phyloP scores from a whole-genome alignment of 2,113 vertebrate genomes.

The Ctenodactylus gundi region DNA sequence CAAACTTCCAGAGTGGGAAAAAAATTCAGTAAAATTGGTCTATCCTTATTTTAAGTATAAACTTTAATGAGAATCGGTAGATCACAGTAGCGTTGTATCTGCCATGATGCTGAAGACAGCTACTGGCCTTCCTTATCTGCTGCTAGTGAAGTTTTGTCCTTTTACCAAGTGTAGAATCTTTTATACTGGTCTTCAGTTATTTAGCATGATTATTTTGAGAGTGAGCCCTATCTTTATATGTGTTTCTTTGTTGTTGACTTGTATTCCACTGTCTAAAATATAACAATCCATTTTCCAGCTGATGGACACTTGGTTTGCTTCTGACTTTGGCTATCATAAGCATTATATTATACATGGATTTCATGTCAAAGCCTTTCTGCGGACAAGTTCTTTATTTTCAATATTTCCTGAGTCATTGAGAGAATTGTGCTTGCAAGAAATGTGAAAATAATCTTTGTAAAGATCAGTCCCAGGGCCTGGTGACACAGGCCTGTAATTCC shows the following conservation, averaged over 20 bases:
- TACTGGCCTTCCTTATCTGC: background rate
- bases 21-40: background rate
- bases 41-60: background rate
- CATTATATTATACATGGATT: background rate
- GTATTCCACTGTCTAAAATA: background rate
- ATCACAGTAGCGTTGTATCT: background rate
- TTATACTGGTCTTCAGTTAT: background rate
- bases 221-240: background rate
- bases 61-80: background rate
- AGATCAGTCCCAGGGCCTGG: too few relatives aligned
- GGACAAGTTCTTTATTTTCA: too few relatives aligned
- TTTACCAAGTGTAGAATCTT: background rate
- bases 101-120: background rate
- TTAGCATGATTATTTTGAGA: background rate
- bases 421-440: background rate
- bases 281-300: background rate
- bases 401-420: background rate
- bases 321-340: background rate
- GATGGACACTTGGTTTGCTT: background rate
- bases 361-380: background rate
- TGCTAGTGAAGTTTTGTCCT: background rate
- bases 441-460: background rate
- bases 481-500: too few relatives aligned
- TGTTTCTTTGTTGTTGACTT: background rate
- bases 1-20: background rate